These are phyloP conservation scores for Trichonephila clavata DNA, from an alignment of 1,140 invertebrate genomes.

Conservation along the genomic window DNA sequence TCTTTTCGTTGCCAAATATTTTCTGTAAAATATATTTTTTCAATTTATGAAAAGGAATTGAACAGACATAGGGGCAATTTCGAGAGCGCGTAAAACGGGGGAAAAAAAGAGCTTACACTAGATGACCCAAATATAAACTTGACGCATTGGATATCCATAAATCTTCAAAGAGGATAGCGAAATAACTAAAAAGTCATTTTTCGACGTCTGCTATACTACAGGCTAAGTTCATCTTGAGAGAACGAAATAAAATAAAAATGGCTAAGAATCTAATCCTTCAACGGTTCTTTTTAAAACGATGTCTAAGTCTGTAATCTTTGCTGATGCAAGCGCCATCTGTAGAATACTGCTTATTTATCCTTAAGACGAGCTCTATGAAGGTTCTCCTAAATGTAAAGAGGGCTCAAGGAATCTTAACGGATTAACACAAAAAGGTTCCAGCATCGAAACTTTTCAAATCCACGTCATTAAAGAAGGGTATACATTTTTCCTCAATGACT, in stretches of 20 bases:
- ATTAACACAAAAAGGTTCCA: background rate
- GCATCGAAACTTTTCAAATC: slow-evolving; percentile 11
- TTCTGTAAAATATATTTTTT: too few relatives aligned
- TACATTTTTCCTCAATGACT: background rate
- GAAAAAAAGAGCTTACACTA: too few relatives aligned
- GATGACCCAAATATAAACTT: too few relatives aligned
- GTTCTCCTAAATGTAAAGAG: background rate
- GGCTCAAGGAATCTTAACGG: slow-evolving; percentile 29
- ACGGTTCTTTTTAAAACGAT: background rate
- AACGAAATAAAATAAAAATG: background rate
- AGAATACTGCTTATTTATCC: slow-evolving; percentile 29
- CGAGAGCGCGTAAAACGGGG: too few relatives aligned
- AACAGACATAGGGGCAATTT: too few relatives aligned
- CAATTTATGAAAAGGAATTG: too few relatives aligned
- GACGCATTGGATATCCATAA: too few relatives aligned
- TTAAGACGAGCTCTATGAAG: background rate
- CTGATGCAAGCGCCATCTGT: slow-evolving; percentile 49
- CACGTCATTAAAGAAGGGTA: slow-evolving; percentile 5
- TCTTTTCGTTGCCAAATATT: too few relatives aligned
- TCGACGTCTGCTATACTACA: background rate
- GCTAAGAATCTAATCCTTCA: background rate
- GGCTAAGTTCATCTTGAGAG: background rate
- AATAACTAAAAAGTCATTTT: background rate
- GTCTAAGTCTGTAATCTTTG: slow-evolving; percentile 48
- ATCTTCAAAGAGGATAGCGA: too few relatives aligned